A percentile compares a stretch with the other conserved stretches of the same genome.
phyloP scores from a whole-genome alignment of 2,797 vertebrate genomes.

The Chelon auratus region DNA sequence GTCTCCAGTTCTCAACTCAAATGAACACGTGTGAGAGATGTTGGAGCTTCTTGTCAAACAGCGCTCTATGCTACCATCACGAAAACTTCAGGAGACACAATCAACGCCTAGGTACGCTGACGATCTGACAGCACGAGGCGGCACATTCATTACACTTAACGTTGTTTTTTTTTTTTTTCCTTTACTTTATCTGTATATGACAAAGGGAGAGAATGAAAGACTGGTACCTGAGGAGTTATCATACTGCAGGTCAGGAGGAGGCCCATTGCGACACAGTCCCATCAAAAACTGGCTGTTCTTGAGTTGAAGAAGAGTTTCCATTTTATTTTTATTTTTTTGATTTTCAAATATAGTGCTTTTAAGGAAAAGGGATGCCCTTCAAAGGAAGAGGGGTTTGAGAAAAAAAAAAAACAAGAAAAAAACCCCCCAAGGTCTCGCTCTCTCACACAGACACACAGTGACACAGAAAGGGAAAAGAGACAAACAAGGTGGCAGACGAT shows the following conservation, averaged over 20 bases:
- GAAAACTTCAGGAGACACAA: too few relatives aligned
- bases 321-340: conserved; percentile 80
- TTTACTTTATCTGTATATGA: neutral
- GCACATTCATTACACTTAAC: too few relatives aligned
- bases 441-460: conserved; percentile 47
- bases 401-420: conserved; percentile 28
- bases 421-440: conserved; percentile 51
- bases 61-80: too few relatives aligned
- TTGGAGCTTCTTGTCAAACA: too few relatives aligned
- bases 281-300: conserved; percentile 87
- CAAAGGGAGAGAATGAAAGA: neutral
- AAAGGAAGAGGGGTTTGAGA: conserved; percentile 89
- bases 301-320: conserved; percentile 86
- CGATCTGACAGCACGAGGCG: too few relatives aligned
- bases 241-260: conserved; percentile 89
- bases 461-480: conserved; percentile 19
- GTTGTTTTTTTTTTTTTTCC: too few relatives aligned
- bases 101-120: too few relatives aligned
- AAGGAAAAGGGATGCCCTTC: conserved; percentile 83
- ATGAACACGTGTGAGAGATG: too few relatives aligned
- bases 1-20: too few relatives aligned
- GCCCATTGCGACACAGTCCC: conserved; percentile 83
- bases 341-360: conserved; percentile 15
- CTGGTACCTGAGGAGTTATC: conserved; percentile 87
- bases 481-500: neutral